Evolutionary conservation across 2,113 vertebrate species (phyloP), one percentile per base, ranked within the genome.

Genomic region (Anhinga anhinga): DNA sequence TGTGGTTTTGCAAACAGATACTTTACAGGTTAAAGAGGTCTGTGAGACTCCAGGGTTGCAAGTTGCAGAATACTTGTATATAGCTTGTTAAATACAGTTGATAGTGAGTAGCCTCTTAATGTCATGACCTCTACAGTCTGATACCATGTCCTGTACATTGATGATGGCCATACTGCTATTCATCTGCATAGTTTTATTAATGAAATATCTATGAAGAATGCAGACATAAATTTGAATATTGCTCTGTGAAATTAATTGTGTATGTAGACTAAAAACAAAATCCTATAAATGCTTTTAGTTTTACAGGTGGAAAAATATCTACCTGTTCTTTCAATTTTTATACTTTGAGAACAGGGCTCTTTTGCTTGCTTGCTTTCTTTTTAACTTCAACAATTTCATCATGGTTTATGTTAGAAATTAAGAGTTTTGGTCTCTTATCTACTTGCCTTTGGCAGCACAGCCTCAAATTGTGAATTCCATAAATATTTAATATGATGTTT

Each of bases 401-500:
- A 96, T 49, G n/a, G 11, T 76, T 97, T 93, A 66, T 87, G 53
- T 89, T 91, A 94, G 56, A 96, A 96, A 74, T 81, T 85, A 91
- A 76, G 65, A 84, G 76, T 27, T 94, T 83, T 66, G 4, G 18
- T 94, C 30, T 94, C n/a, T 92, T 97, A 95, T 97, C 85, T 96
- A 73, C 74, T 92, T 96, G 85, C 88, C 56, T 97, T 84, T 93
- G 84, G 72, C 90, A 96, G 69, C 59, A 85, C 45, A 88, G 72
- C 85, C 86, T 95, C 49, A 95, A 94, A 87, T 88, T 93, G 47
- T 96, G 82, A 90, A 95, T 80, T 63, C 38, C 65, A 97, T 95
- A 93, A 85, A 97, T 98, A 98, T 97, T 98, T 97, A 96, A 96
- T 95, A 74, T 93, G 83, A 26, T 96, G 82, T 96, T 96, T 97